Conservation (phyloP, 2,888 invertebrate species). For the Eupelmus urozonus region DNA sequence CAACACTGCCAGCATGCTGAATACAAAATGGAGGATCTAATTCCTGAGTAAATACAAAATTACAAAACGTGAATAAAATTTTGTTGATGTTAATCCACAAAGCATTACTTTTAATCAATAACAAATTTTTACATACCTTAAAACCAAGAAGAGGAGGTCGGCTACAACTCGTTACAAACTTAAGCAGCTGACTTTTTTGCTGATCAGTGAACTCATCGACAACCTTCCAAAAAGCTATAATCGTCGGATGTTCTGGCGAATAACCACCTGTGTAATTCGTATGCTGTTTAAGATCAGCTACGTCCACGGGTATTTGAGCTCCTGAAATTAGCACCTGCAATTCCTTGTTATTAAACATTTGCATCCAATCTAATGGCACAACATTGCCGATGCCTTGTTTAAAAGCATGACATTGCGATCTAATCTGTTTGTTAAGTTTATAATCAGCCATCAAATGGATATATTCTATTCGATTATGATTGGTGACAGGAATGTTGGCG, state of each 20-base stretch:
- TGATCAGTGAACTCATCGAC: slow-evolving; percentile 89
- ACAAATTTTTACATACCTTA: too few species aligned
- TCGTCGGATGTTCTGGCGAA: slow-evolving; percentile 88
- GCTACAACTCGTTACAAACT: slow-evolving; percentile 99
- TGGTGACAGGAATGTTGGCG: slow-evolving; percentile 92
- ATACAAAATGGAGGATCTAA: slow-evolving; percentile 97
- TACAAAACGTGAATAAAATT: background rate
- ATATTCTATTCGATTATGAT: slow-evolving; percentile 96
- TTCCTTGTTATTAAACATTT: slow-evolving; percentile 96
- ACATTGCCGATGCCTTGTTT: slow-evolving; percentile 94
- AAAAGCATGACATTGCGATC: slow-evolving; percentile 92
- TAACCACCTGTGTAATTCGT: slow-evolving; percentile 96
- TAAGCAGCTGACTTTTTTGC: slow-evolving; percentile 91
- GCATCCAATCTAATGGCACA: slow-evolving; percentile 93
- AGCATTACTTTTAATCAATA: too few species aligned
- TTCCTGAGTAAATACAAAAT: slow-evolving; percentile 81
- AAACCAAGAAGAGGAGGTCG: slow-evolving; percentile 97
- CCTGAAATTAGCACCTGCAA: slow-evolving; percentile 98
- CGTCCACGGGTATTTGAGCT: slow-evolving; percentile 94
- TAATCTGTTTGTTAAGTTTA: slow-evolving; percentile 93
- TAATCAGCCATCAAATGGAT: slow-evolving; percentile 97
- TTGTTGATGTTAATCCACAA: too few species aligned
- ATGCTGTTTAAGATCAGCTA: slow-evolving; percentile 90
- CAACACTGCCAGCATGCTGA: slow-evolving; percentile 92
- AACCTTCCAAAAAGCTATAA: slow-evolving; percentile 93